Base-by-base conservation (phyloP, 35 echinoderm and acorn worm genomes). In the Patiria miniata region DNA sequence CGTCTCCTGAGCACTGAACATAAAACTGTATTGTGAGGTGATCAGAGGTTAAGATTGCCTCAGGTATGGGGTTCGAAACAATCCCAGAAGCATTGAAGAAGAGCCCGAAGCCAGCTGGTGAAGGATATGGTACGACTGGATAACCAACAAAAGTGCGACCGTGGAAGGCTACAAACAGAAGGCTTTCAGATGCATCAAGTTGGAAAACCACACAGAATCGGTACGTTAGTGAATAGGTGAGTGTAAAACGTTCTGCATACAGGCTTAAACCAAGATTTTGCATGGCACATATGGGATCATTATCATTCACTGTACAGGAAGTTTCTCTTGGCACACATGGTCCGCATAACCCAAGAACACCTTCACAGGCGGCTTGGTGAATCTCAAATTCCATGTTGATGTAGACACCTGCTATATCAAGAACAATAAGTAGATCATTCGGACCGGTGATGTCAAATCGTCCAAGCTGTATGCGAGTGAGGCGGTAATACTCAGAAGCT, bases 271-370 rank as follows among this genome's bases (percentile, higher is more conserved):
- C 94, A 61, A 86, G 51, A 87, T 82, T 14, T 37, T 86, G 83
- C 34, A 97, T 57, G 12, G 59, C 60, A 44, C 94, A 97, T 17
- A 93, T 39, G 29, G 89, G 77, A 39, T 91, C 81, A 18, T 82
- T 82, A 18, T 52, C 51, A 34, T 73, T 73, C 10, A 23, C 65
- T 73, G 65, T 73, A 81, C 94, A 97, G 17, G 77, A 36, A 37
- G 54, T 36, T 23, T 86, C 77, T 38, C 17, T 68, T 55, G 78
- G 15, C n/a, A 80, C 36, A 81, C 90, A 89, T 52, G 94, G 94
- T 51, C 94, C 94, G 87, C 94, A 93, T 32, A 97, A 61, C 18
- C 94, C 94, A 56, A 82, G 15, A n/a, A 57, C 68, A 39, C 54
- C 51, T 19, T 5, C 56, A 82, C 87, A 87, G 47, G 7, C 32